Base-by-base conservation (phyloP, 2,888 invertebrate species). In the Orthosia gracilis region DNA sequence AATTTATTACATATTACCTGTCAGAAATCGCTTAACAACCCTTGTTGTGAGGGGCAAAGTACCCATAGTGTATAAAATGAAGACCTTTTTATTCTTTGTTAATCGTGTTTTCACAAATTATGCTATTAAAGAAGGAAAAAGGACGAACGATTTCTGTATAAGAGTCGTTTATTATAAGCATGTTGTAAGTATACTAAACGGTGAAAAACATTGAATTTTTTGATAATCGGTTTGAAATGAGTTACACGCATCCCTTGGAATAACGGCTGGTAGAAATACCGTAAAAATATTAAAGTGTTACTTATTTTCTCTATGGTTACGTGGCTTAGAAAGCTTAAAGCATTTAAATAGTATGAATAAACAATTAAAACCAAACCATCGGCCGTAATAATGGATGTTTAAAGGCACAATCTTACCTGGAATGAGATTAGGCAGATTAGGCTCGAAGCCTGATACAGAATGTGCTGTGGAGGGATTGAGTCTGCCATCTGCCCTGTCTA, bases 401-500 rank as follows among this genome's bases (percentile, higher is more conserved):
- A 52, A 17, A 64, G 55, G 58, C 50, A 54, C 63, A 62, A 59
- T 82, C 45, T 67, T 82, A 77, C 80, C 80, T 83, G 73, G 79
- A 57, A 69, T 64, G 47, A 73, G 73, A 40, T 67, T 78, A 73
- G 73, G 52, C 55, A 78, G 49, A 80, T 76, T 79, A 80, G 80
- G 80, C 73, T 73, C 73, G 55, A 66, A 67, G 69, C 73, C 80
- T 64, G 63, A 21, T 40, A 83, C 52, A 67, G 67, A 70, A 73
- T 57, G 26, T 18, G 69, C 59, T 64, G 80, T 55, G 52, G 79
- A 55, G 63, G 73, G 63, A 73, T 73, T 73, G 73, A 26, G 66
- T 26, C 63, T 73, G 66, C 69, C 69, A 74, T 83, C 84, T 70
- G 74, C 54, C 74, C 80, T 61, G 49, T 74, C 80, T 74, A 79